These are phyloP conservation scores for Nasua narica DNA, from an alignment of 2,797 vertebrate genomes.

Conservation along the genomic window DNA sequence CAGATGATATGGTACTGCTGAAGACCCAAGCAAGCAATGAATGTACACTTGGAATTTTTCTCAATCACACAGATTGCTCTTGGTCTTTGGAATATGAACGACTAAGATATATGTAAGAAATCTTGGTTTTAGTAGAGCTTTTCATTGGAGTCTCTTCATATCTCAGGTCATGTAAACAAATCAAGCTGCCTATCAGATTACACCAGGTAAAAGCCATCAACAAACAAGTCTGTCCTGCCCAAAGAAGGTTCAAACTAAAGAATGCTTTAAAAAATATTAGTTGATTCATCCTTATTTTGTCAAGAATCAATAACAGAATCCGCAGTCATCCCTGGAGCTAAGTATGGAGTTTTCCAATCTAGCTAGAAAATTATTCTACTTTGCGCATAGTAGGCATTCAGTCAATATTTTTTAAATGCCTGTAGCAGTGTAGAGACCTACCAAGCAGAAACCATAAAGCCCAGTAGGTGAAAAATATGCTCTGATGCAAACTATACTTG, in stretches of 20 bases:
- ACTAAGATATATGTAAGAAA: not conserved
- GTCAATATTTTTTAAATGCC: not conserved
- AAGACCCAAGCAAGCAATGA: not conserved
- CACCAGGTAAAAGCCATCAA: not conserved
- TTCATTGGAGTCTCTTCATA: not conserved
- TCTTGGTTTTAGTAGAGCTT: not conserved
- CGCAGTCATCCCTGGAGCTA: not conserved
- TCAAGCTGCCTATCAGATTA: not conserved
- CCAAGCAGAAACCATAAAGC: not conserved
- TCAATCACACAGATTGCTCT: not conserved
- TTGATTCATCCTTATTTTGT: not conserved
- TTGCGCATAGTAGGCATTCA: not conserved
- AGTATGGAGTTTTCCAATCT: not conserved
- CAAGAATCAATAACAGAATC: not conserved
- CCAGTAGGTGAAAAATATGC: not conserved
- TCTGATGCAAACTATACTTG: not conserved
- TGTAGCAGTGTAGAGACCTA: not conserved
- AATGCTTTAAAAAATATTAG: not conserved
- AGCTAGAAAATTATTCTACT: not conserved
- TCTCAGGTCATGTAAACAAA: not conserved
- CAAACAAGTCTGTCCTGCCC: not conserved
- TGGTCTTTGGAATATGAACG: not conserved
- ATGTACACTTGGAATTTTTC: not conserved
- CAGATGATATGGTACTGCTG: too few relatives aligned
- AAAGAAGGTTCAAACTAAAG: not conserved